A percentile compares a stretch with the other conserved stretches of the same genome.
Conservation (phyloP, 2,888 invertebrate species). For the Eucera pruinosa region DNA sequence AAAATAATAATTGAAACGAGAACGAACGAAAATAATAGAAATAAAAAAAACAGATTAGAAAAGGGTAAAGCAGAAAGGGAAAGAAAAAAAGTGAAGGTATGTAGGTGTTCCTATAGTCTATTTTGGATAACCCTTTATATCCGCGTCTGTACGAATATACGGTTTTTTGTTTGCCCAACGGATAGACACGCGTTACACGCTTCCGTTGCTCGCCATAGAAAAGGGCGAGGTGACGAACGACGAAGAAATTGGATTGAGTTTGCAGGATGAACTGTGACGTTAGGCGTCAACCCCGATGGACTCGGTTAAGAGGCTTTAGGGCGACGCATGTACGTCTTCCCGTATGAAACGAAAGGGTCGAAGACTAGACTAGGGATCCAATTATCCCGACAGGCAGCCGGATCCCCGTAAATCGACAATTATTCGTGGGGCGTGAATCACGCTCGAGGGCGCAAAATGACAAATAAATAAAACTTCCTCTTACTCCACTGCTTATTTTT, state of each 20-base stretch:
- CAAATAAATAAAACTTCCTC: neutral
- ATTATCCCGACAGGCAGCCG: neutral
- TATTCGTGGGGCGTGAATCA: slow-evolving; percentile 6
- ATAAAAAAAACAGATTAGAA: too few species aligned
- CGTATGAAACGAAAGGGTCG: slow-evolving; percentile 34
- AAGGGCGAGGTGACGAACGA: slow-evolving; percentile 57
- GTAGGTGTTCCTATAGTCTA: too few species aligned
- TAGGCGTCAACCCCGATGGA: slow-evolving; percentile 36
- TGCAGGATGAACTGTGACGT: slow-evolving; percentile 22
- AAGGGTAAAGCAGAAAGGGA: too few species aligned
- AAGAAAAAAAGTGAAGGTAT: too few species aligned
- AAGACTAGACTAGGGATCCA: neutral
- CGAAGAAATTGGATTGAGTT: slow-evolving; percentile 68
- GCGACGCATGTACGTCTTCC: slow-evolving; percentile 7
- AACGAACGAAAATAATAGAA: too few species aligned
- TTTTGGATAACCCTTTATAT: too few species aligned
- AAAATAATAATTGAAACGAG: too few species aligned
- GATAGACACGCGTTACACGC: slow-evolving; percentile 30
- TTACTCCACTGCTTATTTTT: too few species aligned
- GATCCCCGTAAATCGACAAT: slow-evolving; percentile 29
- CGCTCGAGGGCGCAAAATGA: neutral
- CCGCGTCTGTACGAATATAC: too few species aligned
- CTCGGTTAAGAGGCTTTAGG: slow-evolving; percentile 41
- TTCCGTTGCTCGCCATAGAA: slow-evolving; percentile 21
- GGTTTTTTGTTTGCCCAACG: slow-evolving; percentile 14